Evolutionary conservation across 2,797 vertebrate genomes (phyloP).

Genomic region (Acridotheres tristis): DNA sequence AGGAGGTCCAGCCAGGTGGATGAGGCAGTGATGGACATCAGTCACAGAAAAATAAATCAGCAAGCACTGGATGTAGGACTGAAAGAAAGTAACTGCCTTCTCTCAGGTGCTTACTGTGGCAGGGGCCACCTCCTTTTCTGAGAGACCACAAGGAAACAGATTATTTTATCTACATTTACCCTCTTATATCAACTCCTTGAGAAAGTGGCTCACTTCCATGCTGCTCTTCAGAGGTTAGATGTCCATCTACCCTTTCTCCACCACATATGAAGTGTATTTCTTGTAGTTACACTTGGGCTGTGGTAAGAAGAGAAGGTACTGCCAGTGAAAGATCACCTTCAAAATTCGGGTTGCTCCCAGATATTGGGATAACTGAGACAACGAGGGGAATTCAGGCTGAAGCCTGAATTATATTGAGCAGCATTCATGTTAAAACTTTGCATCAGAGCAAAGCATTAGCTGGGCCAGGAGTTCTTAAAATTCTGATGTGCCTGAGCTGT

Average conservation of each 20-base stretch:
- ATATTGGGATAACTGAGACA: not conserved
- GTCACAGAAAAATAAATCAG: not conserved
- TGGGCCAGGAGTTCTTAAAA: constrained; percentile 2
- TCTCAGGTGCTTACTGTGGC: not conserved
- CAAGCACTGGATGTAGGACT: not conserved
- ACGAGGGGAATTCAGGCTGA: not conserved
- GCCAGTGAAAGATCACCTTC: not conserved
- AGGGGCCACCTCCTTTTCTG: not conserved
- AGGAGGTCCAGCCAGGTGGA: not conserved
- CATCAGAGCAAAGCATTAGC: not conserved
- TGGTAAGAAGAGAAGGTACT: not conserved
- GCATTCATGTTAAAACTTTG: not conserved
- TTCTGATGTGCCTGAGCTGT: not conserved
- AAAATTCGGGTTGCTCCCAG: not conserved
- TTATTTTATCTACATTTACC: not conserved
- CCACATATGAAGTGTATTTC: not conserved
- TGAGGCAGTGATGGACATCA: not conserved
- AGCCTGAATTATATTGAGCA: not conserved
- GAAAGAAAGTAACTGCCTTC: not conserved
- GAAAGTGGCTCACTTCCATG: not conserved
- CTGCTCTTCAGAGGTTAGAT: not conserved
- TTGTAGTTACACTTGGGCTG: not conserved
- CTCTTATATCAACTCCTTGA: not conserved
- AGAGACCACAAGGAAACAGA: not conserved
- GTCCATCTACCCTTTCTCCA: not conserved